phyloP scores from a whole-genome alignment of 1,140 invertebrate genomes.

The Rhizoglyphus robini region DNA sequence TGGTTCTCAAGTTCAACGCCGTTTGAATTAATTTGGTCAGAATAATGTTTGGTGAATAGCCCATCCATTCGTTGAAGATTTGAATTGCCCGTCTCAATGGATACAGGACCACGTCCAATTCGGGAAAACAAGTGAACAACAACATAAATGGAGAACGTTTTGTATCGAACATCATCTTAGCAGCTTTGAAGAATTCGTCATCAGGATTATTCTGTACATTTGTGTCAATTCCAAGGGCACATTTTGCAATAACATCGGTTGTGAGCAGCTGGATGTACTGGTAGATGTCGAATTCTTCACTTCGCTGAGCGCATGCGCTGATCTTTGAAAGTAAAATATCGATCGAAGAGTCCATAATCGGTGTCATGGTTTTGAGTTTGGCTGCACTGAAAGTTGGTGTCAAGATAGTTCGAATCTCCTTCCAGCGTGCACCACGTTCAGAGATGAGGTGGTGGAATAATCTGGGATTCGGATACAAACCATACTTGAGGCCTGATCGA shows the following conservation, averaged over 20 bases:
- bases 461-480: slow-evolving; percentile 7
- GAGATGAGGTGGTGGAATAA: slow-evolving; percentile 24
- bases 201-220: slow-evolving; percentile 18
- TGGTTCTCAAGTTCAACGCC: slow-evolving; percentile 20
- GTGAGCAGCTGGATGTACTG: slow-evolving; percentile 37
- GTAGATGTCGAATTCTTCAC: slow-evolving; percentile 30
- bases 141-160: background rate
- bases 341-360: slow-evolving; percentile 31
- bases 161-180: slow-evolving; percentile 21
- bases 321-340: slow-evolving; percentile 29
- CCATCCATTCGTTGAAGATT: background rate
- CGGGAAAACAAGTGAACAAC: slow-evolving; percentile 15
- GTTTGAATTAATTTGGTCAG: background rate
- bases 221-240: slow-evolving; percentile 35
- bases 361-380: slow-evolving; percentile 38
- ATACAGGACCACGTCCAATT: slow-evolving; percentile 14
- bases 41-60: background rate
- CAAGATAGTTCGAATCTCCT: slow-evolving; percentile 37
- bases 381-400: slow-evolving; percentile 40
- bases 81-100: slow-evolving; percentile 6
- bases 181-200: slow-evolving; percentile 19
- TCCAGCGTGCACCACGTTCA: slow-evolving; percentile 35
- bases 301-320: slow-evolving; percentile 14
- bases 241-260: slow-evolving; percentile 38
- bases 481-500: background rate